phyloP scores from a whole-genome alignment of 1,140 invertebrate genomes.

The Orius laevigatus region DNA sequence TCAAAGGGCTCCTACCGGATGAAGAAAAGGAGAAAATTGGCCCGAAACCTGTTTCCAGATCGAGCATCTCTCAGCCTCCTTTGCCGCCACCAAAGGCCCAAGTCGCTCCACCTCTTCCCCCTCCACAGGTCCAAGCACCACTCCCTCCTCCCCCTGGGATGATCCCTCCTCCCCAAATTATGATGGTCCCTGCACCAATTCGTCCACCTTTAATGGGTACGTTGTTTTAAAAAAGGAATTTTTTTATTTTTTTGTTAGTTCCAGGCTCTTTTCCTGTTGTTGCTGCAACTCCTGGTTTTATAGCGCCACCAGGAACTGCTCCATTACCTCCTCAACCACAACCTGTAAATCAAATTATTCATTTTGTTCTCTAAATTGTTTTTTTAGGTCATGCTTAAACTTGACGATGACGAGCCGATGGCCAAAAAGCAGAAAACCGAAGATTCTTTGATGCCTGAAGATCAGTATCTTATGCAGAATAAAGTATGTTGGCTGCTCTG shows the following conservation, averaged over 20 bases:
- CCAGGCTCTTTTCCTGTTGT: conserved; percentile 31
- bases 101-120: conserved; percentile 22
- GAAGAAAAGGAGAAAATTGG: conserved; percentile 88
- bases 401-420: conserved; percentile 62
- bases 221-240: conserved; percentile 7
- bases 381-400: conserved; percentile 3
- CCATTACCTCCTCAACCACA: conserved; percentile 19
- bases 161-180: conserved; percentile 36
- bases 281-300: conserved; percentile 24
- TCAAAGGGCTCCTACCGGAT: conserved; percentile 81
- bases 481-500: conserved; percentile 14
- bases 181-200: conserved; percentile 40
- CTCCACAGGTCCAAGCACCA: conserved; percentile 17
- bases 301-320: conserved; percentile 20
- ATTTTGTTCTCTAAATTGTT: neutral
- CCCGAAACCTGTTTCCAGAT: conserved; percentile 46
- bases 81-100: conserved; percentile 19
- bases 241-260: conserved; percentile 26
- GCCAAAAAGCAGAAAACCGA: conserved; percentile 81
- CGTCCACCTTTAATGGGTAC: conserved; percentile 24
- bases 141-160: conserved; percentile 25
- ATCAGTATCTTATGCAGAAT: conserved; percentile 57
- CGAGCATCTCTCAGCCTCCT: conserved; percentile 20
- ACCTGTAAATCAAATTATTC: neutral
- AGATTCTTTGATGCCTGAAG: conserved; percentile 80